Evolutionary conservation across 2,888 invertebrate species (phyloP).

Genomic region (Odontocolon sp.): DNA sequence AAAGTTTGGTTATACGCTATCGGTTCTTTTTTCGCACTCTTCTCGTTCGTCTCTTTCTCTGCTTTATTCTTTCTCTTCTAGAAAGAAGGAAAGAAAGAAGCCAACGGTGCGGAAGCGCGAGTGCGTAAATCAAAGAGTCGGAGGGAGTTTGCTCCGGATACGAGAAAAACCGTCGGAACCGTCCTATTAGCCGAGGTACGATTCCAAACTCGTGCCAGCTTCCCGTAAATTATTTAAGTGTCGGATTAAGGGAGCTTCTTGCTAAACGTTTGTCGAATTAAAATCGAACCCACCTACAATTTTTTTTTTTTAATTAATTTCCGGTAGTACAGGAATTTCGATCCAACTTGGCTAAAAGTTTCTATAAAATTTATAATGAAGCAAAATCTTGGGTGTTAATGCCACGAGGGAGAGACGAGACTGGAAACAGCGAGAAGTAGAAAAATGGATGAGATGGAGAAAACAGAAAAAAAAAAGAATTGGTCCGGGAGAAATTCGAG

Average conservation of each 20-base stretch:
- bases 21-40: constrained; percentile 24
- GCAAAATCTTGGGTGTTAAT: too few species aligned
- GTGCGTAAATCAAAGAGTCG: constrained; percentile 58
- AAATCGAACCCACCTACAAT: constrained; percentile 39
- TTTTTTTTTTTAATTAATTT: background rate
- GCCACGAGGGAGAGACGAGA: background rate
- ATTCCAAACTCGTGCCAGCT: constrained; percentile 14
- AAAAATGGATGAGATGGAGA: background rate
- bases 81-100: constrained; percentile 37
- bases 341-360: too few species aligned
- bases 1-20: constrained; percentile 43
- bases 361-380: too few species aligned
- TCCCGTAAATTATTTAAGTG: constrained; percentile 51
- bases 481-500: background rate
- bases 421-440: background rate
- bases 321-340: too few species aligned
- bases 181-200: constrained; percentile 49
- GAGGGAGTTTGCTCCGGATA: constrained; percentile 25
- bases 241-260: constrained; percentile 16
- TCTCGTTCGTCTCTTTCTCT: background rate
- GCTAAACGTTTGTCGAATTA: constrained; percentile 52
- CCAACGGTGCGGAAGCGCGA: constrained; percentile 47
- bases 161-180: constrained; percentile 41
- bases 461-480: background rate
- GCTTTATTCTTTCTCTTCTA: background rate